Base-by-base conservation (phyloP, 2,113 vertebrate species). In the Psilopsiagon aurifrons region DNA sequence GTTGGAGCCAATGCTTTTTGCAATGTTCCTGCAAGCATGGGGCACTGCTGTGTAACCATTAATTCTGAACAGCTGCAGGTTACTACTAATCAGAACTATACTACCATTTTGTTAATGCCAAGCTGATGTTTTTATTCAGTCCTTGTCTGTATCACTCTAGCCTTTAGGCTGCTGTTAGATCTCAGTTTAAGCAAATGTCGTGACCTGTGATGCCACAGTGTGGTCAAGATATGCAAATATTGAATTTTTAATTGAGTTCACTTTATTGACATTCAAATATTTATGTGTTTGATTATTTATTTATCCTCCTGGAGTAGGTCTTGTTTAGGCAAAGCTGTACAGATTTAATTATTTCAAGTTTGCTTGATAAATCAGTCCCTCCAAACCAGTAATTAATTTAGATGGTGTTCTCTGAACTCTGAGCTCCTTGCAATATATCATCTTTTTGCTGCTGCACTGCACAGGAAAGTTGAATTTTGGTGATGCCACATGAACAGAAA, bases 321-420 rank as follows among this genome's bases (percentile, higher is more conserved):
- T 93, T 97, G 75, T 92, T 95, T 94, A 96, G 94, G 83, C 80
- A 96, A 96, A 96, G 88, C 88, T 97, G 95, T 88, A 92, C 55
- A 75, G 96, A 94, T 91, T 96, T 95, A 95, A 95, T 94, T 97
- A 95, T 97, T 96, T 95, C 95, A 95, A 85, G 35, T 83, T 97
- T 96, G 85, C 95, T 96, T 94, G 85, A 97, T 97, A 88, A 98
- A 96, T 98, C 95, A 95, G 88, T 95, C 95, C 81, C 88, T 97
- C 84, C 88, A 94, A 93, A 95, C 78, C 78, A 66, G 93, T 97
- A 98, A 98, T 98, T 98, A 97, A 97, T 97, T 96, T 97, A 97
- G 94, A 97, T 97, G 94, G 89, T 79, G 92, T 97, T 94, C 92
- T 96, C 94, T 52, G 81, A 97, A 95, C 97, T 97, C 71, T 52